phyloP scores from a whole-genome alignment of 2,888 invertebrate genomes.

The Hirtodrosophila confusa region DNA sequence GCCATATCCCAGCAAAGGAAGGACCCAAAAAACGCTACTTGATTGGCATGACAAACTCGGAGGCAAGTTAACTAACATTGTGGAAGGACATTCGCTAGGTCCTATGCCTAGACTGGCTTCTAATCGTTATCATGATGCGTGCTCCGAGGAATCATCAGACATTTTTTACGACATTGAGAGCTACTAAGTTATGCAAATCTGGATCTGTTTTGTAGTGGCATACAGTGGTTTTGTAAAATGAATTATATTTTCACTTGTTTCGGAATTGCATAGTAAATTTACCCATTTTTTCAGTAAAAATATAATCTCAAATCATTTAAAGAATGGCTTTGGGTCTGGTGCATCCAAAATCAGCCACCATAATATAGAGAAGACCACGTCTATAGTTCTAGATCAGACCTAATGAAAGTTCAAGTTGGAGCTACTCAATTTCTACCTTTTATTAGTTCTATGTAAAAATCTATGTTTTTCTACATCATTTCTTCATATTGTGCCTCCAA shows the following conservation, averaged over 20 bases:
- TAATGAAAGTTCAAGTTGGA: too few relatives aligned
- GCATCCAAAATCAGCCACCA: too few relatives aligned
- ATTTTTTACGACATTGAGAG: conserved; percentile 6
- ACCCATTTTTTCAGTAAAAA: not conserved
- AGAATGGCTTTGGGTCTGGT: too few relatives aligned
- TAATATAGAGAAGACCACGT: not conserved
- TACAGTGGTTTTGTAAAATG: not conserved
- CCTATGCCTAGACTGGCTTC: not conserved
- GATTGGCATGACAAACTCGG: not conserved
- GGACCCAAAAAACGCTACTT: not conserved
- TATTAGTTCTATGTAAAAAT: not conserved
- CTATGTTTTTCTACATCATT: conserved; percentile 11
- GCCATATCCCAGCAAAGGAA: not conserved
- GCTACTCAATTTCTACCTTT: too few relatives aligned
- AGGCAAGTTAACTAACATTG: not conserved
- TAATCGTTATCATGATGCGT: not conserved
- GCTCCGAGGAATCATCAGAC: conserved; percentile 2
- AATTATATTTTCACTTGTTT: not conserved
- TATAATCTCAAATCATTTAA: too few relatives aligned
- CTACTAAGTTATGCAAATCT: too few relatives aligned
- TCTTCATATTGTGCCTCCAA: conserved; percentile 7
- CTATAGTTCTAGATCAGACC: too few relatives aligned
- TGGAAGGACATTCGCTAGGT: not conserved
- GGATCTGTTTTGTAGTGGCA: not conserved
- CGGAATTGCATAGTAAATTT: not conserved